These are phyloP conservation scores for Squalus acanthias DNA, from an alignment of 2,797 vertebrate species.

Conservation along the genomic window DNA sequence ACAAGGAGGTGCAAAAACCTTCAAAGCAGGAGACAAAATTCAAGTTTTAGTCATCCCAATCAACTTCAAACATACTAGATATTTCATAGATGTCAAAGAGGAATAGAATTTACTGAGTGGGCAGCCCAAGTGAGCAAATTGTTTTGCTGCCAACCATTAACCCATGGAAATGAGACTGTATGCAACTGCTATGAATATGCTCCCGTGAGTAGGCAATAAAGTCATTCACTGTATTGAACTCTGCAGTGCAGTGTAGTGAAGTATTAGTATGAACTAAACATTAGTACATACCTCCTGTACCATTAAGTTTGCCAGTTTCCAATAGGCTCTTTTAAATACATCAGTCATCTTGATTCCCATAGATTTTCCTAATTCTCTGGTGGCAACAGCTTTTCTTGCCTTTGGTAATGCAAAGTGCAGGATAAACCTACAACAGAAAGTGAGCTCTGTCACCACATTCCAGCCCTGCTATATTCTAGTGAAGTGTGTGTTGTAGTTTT, in stretches of 20 bases:
- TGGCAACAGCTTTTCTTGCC: constrained; percentile 22
- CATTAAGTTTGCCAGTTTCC: constrained; percentile 39
- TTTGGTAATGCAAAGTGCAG: constrained; percentile 40
- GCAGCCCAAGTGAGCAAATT: neutral
- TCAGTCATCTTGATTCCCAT: constrained; percentile 44
- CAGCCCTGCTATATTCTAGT: neutral
- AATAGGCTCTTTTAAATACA: neutral
- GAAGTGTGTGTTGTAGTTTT: neutral
- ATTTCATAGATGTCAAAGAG: neutral
- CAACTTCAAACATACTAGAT: neutral
- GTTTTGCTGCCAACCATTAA: neutral
- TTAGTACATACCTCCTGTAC: constrained; percentile 17
- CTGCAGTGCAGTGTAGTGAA: neutral
- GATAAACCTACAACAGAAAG: constrained; percentile 35
- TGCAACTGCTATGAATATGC: neutral
- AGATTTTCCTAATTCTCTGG: constrained; percentile 29
- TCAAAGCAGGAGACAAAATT: too few relatives aligned
- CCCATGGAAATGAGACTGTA: neutral
- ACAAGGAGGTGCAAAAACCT: too few relatives aligned
- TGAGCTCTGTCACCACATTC: neutral
- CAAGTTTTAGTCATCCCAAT: neutral
- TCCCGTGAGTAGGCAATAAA: neutral
- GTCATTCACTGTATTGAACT: neutral
- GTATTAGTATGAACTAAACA: neutral
- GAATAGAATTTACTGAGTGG: neutral